Evolutionary conservation across 2,113 vertebrate species (phyloP).

Genomic region (Urocynchramus pylzowi): DNA sequence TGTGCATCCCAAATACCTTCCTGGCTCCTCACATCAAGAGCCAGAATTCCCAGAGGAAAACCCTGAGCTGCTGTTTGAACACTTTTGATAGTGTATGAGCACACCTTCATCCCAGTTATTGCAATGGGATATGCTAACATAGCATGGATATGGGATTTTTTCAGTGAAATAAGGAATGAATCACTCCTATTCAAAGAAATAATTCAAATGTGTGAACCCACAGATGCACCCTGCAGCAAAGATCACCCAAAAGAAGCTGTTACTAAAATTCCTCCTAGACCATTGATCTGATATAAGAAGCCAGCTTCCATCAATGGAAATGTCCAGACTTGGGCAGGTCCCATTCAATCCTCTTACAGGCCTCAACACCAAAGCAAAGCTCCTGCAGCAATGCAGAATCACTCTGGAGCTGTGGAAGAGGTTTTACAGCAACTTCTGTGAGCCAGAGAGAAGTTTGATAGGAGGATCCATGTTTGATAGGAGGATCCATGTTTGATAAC

Average conservation of each 20-base stretch:
- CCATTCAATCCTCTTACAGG: neutral
- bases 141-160: neutral
- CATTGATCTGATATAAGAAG: neutral
- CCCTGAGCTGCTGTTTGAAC: neutral
- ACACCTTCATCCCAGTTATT: accelerated
- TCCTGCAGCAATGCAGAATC: neutral
- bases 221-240: neutral
- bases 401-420: neutral
- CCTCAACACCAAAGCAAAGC: neutral
- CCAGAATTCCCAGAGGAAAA: neutral
- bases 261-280: neutral
- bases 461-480: neutral
- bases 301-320: neutral
- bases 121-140: accelerated
- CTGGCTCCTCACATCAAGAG: neutral
- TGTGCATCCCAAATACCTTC: neutral
- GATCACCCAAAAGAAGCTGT: neutral
- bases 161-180: neutral
- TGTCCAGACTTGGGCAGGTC: neutral
- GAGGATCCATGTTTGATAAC: neutral
- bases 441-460: neutral
- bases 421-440: neutral
- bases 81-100: neutral
- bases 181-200: neutral
- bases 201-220: neutral